Base-by-base conservation (phyloP, 2,888 invertebrate genomes). In the Meghimatium bilineatum region DNA sequence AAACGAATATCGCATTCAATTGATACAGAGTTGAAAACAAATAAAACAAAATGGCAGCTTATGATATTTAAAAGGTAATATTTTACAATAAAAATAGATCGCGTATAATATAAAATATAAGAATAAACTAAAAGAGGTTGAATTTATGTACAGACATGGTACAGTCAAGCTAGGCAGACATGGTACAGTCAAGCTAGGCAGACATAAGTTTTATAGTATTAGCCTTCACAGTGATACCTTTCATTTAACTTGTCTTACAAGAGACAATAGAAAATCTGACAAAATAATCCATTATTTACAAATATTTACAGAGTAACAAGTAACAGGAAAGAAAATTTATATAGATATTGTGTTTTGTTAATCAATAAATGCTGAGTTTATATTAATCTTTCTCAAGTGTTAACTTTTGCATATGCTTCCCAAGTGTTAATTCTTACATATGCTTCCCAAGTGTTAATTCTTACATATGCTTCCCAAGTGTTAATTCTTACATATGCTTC, bases 211-310 rank as follows among this genome's bases (percentile, higher is more conserved):
- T n/a, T 17, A 23, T 63, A 63, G n/a, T 23, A 5, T n/a, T n/a
- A 63, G 14, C n/a, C 2, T 56, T 63, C 5, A 63, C 60, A n/a
- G 60, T 63, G 5, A n/a, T 63, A 1, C n/a, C n/a, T 63, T n/a
- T 17, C 23, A 23, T 23, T 63, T n/a, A n/a, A n/a, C n/a, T n/a
- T 63, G 26, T 63, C 12, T 23, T 20, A 34, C 32, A 14, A 10
- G 1, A 8, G 1, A 67, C 29, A 34, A 26, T 38, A 66, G 3
- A 6, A 1, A 5, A 66, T 66, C 32, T 12, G 66, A 32, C 32
- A 66, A 14, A 66, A 66, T 8, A 63, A 17, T 66, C 14, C 32
- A 66, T 66, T 71, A 71, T 71, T 36, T 71, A 71, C 71, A 71
- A 1, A 71, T 71, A 71, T 71, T 1, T 71, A 71, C 38, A 71